These are phyloP conservation scores for Serripes groenlandicus DNA, from an alignment of 2,888 invertebrate genomes.

Conservation along the genomic window DNA sequence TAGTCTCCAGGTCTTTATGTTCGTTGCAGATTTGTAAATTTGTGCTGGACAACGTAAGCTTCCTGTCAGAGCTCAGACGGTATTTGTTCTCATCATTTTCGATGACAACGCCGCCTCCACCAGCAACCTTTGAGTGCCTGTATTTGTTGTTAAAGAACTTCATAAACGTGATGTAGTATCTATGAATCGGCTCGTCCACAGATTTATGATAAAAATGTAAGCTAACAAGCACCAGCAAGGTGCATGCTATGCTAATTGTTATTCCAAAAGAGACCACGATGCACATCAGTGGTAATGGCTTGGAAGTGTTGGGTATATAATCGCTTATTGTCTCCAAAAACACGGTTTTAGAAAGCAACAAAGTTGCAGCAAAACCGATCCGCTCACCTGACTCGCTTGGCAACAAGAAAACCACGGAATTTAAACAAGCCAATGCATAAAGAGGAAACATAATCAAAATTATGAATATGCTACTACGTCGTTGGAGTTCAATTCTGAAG, in stretches of 20 bases:
- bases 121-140: background rate
- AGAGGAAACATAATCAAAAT: slow-evolving; percentile 23
- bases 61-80: too few species aligned
- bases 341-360: slow-evolving; percentile 29
- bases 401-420: slow-evolving; percentile 18
- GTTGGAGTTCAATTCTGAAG: background rate
- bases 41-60: too few species aligned
- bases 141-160: background rate
- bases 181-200: background rate
- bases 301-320: slow-evolving; percentile 26
- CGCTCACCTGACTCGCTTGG: slow-evolving; percentile 35
- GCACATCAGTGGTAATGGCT: slow-evolving; percentile 20
- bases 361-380: slow-evolving; percentile 20
- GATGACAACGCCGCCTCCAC: too few species aligned
- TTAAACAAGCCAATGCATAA: background rate
- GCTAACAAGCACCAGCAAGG: slow-evolving; percentile 10
- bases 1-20: too few species aligned
- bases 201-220: background rate
- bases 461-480: slow-evolving; percentile 2
- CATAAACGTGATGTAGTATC: background rate
- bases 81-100: too few species aligned
- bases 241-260: slow-evolving; percentile 3
- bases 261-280: background rate
- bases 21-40: too few species aligned
- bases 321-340: slow-evolving; percentile 27